Percentiles rank a stretch among this genome's conserved stretches.
phyloP scores from a whole-genome alignment of 2,113 vertebrate genomes.

The Athene noctua region DNA sequence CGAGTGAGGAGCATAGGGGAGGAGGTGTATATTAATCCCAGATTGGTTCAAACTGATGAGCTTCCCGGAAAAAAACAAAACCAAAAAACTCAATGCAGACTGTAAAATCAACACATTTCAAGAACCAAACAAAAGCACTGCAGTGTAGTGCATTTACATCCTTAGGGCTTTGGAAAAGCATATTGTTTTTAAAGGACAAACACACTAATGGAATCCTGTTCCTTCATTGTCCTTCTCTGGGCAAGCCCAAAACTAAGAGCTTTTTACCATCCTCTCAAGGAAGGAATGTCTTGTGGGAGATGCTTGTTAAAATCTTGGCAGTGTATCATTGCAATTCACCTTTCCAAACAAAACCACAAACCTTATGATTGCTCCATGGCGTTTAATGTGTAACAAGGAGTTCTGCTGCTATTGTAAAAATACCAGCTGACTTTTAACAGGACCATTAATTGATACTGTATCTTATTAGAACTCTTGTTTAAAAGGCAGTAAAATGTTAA shows the following conservation, averaged over 20 bases:
- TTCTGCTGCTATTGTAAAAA: slow-evolving; percentile 55
- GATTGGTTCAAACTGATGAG: not conserved
- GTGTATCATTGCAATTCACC: not conserved
- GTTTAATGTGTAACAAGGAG: not conserved
- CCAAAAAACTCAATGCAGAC: not conserved
- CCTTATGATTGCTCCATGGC: not conserved
- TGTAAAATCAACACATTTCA: not conserved
- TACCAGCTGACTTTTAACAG: slow-evolving; percentile 60
- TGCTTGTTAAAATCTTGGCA: slow-evolving; percentile 4
- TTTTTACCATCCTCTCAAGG: not conserved
- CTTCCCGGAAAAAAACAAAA: not conserved
- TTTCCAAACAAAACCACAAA: slow-evolving; percentile 27
- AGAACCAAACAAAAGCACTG: not conserved
- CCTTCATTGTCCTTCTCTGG: not conserved
- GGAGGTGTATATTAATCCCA: not conserved
- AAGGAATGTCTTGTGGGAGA: slow-evolving; percentile 9
- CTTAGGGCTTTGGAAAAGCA: not conserved
- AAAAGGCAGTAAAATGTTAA: slow-evolving; percentile 68
- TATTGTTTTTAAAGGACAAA: slow-evolving; percentile 9
- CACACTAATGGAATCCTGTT: not conserved
- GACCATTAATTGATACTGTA: slow-evolving; percentile 62
- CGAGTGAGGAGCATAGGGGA: not conserved
- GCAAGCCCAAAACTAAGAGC: not conserved
- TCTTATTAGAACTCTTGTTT: slow-evolving; percentile 64
- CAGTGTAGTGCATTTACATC: not conserved